These are phyloP conservation scores for Odontophorus gujanensis DNA, from an alignment of 2,113 vertebrate genomes.

Conservation along the genomic window DNA sequence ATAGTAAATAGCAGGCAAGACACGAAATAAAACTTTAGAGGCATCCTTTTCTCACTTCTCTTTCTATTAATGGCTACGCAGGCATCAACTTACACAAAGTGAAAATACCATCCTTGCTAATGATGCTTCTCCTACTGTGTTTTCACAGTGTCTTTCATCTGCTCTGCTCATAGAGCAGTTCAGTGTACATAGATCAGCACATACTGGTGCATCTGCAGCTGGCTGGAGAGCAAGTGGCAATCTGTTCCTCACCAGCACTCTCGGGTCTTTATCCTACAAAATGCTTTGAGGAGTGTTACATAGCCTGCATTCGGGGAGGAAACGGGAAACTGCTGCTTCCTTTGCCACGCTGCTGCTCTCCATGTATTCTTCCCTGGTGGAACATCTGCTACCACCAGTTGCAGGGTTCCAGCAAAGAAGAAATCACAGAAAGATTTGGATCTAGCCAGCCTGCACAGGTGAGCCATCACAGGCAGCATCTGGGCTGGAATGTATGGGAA, in stretches of 20 bases:
- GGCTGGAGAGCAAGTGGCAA: background rate
- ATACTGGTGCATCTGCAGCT: background rate
- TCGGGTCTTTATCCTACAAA: background rate
- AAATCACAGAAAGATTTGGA: background rate
- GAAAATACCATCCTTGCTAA: background rate
- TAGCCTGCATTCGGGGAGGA: background rate
- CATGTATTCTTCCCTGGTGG: background rate
- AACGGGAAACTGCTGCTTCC: background rate
- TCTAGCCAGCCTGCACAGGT: background rate
- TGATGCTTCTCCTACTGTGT: fast-evolving
- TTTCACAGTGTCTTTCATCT: background rate
- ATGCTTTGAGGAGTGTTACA: fast-evolving
- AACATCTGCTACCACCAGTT: background rate
- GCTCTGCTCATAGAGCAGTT: background rate
- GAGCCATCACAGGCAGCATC: background rate
- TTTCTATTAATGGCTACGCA: background rate
- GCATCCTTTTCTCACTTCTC: slow-evolving; percentile 15
- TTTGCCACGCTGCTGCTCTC: background rate
- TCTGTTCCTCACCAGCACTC: background rate
- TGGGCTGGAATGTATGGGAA: background rate
- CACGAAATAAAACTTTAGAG: slow-evolving; percentile 1
- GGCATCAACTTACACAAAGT: background rate
- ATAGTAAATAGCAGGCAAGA: background rate
- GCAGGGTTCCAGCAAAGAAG: background rate
- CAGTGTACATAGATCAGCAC: background rate